phyloP scores from a whole-genome alignment of 2,888 invertebrate genomes.

The Colostygia pectinataria region DNA sequence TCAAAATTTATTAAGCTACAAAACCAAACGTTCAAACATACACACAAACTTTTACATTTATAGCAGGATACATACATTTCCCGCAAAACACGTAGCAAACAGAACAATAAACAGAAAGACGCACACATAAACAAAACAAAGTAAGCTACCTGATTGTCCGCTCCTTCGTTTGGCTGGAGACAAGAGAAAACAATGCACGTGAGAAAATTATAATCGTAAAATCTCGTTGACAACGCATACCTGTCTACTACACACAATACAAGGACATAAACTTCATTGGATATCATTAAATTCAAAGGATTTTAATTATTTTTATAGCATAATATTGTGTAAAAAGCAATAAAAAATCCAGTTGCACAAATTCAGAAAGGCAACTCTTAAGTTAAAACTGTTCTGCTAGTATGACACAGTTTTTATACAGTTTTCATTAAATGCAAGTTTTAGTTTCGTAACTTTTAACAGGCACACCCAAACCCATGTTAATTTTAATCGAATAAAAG shows the following conservation, averaged over 20 bases:
- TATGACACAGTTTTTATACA: conserved; percentile 1
- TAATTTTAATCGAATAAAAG: conserved; percentile 29
- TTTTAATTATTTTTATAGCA: not conserved
- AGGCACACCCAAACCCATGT: conserved; percentile 21
- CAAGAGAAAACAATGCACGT: conserved; percentile 66
- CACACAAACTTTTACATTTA: conserved; percentile 10
- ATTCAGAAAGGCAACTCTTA: no score
- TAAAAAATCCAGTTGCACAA: no score
- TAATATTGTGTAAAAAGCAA: no score
- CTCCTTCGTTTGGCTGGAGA: conserved; percentile 77
- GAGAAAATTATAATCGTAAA: conserved; percentile 40
- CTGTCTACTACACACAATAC: conserved; percentile 7
- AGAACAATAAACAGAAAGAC: conserved; percentile 13
- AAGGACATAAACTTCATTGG: conserved; percentile 22
- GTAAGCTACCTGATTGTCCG: conserved; percentile 74
- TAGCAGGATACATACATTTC: no score
- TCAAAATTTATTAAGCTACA: not conserved
- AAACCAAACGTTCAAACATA: conserved; percentile 18
- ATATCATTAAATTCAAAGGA: conserved; percentile 9
- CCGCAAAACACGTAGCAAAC: not conserved
- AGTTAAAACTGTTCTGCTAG: no score
- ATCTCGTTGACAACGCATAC: conserved; percentile 23
- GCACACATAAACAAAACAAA: conserved; percentile 15
- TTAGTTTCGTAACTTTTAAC: conserved; percentile 15
- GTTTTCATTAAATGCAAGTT: conserved; percentile 1